Evolutionary conservation across 2,113 vertebrate genomes (phyloP), one percentile per base, ranked within the genome.

Genomic region (Zapornia atra): DNA sequence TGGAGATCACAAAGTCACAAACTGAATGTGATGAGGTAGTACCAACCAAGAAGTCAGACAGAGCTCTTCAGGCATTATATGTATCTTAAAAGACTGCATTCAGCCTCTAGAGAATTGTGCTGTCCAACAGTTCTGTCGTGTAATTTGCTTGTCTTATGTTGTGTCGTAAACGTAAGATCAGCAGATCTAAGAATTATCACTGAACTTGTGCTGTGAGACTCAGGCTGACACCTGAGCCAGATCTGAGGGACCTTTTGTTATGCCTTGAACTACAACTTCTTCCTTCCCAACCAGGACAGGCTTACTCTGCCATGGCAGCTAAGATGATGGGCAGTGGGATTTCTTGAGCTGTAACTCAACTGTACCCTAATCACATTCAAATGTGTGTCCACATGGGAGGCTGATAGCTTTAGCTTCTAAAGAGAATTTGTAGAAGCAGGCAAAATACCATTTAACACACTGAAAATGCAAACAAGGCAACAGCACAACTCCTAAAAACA

Each of bases 381-480:
- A 75, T 1, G 0, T 9, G 13, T 11, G 40, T 26, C 53, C 42
- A 46, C 0, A 0, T 17, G 31, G 33, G 53, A 82, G 72, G 21
- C 31, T 12, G 18, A 50, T 7, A 69, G 46, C 12, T 92, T 69
- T 40, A 31, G 42, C 53, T 85, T 86, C 73, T 72, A 36, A 79
- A 68, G 6, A 84, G 29, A 91, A 91, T n/a, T 20, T 48, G 54
- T 18, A 21, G 2, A 5, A 76, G 24, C 25, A 85, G 13, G 22
- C 54, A 88, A 84, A 86, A 72, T 80, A n/a, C 10, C 28, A 53
- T 40, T 57, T 80, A 83, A 48, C 59, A 68, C 60, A 64, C 8
- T 11, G 21, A 88, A 80, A 93, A 81, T 15, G 29, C 66, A 90
- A 84, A 56, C 34, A 46, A 77, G 34, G 38, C 57, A 70, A 56